Conservation (phyloP, 2,797 vertebrate genomes). For the Notolepis coatsorum region DNA sequence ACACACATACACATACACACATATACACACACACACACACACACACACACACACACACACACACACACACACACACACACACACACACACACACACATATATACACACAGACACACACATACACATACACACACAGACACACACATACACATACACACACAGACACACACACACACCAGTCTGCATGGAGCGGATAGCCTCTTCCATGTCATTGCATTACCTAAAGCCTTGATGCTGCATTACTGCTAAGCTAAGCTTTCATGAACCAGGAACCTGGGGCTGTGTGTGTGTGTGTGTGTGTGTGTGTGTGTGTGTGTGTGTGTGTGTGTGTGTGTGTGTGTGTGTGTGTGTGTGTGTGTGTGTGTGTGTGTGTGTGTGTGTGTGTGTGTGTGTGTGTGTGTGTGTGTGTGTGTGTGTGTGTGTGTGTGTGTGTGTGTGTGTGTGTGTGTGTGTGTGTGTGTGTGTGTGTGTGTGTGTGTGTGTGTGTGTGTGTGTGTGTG, state of each 20-base stretch:
- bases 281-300: too few species aligned
- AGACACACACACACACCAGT: neutral
- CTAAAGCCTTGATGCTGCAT: slow-evolving; percentile 71
- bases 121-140: neutral
- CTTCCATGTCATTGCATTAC: slow-evolving; percentile 81
- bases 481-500: too few species aligned
- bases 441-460: slow-evolving; percentile 3
- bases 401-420: slow-evolving; percentile 19
- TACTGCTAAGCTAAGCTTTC: slow-evolving; percentile 76
- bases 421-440: neutral
- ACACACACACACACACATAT: slow-evolving; percentile 28
- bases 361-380: slow-evolving; percentile 1
- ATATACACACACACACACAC: slow-evolving; percentile 3
- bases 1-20: slow-evolving; percentile 17
- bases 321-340: too few species aligned
- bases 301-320: too few species aligned
- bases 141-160: neutral
- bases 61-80: slow-evolving; percentile 17
- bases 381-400: slow-evolving; percentile 6
- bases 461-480: slow-evolving; percentile 22
- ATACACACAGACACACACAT: slow-evolving; percentile 1
- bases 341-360: slow-evolving; percentile 2
- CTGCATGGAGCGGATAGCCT: slow-evolving; percentile 68
- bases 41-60: slow-evolving; percentile 11
- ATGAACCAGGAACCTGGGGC: slow-evolving; percentile 23